Conservation (phyloP, 2,797 vertebrate species). For the Crax fasciolata region DNA sequence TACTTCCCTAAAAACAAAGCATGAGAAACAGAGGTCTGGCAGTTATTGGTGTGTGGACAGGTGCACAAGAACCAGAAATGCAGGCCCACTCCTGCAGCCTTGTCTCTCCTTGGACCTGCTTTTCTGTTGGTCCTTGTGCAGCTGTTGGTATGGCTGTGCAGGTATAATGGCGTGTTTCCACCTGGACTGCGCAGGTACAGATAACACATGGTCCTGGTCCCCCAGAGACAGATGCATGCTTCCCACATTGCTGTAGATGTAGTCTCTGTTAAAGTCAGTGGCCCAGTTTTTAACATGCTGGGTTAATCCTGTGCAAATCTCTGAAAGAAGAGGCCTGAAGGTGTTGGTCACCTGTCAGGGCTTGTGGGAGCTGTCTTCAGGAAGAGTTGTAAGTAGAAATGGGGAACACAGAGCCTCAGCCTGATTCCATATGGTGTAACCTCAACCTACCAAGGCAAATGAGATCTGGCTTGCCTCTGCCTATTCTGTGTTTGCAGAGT, state of each 20-base stretch:
- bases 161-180: neutral
- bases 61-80: neutral
- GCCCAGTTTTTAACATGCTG: neutral
- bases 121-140: neutral
- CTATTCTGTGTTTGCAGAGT: neutral
- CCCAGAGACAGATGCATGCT: neutral
- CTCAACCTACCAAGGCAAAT: constrained; percentile 10
- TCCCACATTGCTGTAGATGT: neutral
- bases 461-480: constrained; percentile 5
- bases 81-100: neutral
- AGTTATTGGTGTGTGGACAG: neutral
- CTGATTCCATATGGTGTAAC: neutral
- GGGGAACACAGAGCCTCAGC: neutral
- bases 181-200: neutral
- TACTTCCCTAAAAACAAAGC: neutral
- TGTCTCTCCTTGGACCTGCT: neutral
- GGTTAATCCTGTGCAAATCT: neutral
- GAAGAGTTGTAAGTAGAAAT: neutral
- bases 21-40: neutral
- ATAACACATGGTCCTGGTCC: neutral
- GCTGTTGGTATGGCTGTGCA: neutral
- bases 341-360: neutral
- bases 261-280: neutral
- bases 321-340: neutral
- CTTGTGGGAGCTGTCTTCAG: neutral